These are phyloP conservation scores for Seira musarum DNA, from an alignment of 2,888 invertebrate species.

Conservation along the genomic window DNA sequence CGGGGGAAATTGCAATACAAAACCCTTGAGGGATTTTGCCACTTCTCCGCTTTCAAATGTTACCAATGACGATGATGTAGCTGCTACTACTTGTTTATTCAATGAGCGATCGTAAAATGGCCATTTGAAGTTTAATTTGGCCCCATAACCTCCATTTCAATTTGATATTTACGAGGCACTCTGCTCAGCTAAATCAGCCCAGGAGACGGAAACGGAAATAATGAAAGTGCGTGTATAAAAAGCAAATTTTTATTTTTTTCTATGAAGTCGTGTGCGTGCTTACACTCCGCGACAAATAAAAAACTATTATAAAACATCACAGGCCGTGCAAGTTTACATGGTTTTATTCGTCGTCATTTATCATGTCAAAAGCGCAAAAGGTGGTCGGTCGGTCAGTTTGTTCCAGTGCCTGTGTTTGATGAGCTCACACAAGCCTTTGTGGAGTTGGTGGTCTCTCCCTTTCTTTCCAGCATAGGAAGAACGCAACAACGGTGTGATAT, in stretches of 20 bases:
- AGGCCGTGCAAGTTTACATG: conserved; percentile 22
- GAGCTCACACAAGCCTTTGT: conserved; percentile 30
- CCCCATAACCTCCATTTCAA: conserved; percentile 34
- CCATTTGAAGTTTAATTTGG: conserved; percentile 31
- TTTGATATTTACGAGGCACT: background rate
- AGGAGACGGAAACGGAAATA: conserved; percentile 10
- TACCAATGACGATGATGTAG: background rate
- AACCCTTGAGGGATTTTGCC: background rate
- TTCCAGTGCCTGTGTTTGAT: no score
- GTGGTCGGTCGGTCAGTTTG: no score
- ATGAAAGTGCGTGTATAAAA: conserved; percentile 36
- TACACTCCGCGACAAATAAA: background rate
- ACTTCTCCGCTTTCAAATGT: background rate
- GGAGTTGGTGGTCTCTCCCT: conserved; percentile 21
- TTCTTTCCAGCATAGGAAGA: background rate
- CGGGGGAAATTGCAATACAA: background rate
- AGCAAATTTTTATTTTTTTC: background rate
- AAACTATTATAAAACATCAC: no score
- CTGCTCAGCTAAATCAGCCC: background rate
- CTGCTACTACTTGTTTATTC: no score
- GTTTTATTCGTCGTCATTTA: conserved; percentile 21
- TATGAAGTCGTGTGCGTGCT: background rate
- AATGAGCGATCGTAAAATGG: background rate
- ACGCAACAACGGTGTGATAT: background rate
- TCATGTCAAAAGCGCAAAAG: conserved; percentile 34